Conservation (phyloP, 2,113 vertebrate genomes). For the Aspidoscelis tigris region DNA sequence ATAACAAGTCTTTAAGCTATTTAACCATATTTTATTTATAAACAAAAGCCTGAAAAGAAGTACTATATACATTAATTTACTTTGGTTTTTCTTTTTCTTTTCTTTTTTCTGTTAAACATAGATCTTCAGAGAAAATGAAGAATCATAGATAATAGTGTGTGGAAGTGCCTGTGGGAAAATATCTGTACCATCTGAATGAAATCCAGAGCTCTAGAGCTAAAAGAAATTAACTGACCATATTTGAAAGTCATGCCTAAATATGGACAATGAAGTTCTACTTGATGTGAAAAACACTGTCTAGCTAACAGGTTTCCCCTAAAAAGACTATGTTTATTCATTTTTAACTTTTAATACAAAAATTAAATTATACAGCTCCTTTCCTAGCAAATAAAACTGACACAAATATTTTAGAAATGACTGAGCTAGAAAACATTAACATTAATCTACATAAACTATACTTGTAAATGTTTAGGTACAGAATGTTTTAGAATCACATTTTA, state of each 20-base stretch:
- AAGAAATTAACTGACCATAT: background rate
- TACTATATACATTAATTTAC: background rate
- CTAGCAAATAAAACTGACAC: background rate
- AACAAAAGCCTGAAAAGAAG: conserved; percentile 32
- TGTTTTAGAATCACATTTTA: conserved; percentile 33
- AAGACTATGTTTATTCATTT: conserved; percentile 47
- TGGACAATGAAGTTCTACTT: conserved; percentile 38
- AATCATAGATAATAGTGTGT: conserved; percentile 9
- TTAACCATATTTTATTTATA: background rate
- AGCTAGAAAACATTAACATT: conserved; percentile 17
- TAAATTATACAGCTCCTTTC: conserved; percentile 1
- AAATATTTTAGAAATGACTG: conserved; percentile 32
- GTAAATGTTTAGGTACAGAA: conserved; percentile 20
- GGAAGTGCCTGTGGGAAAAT: conserved; percentile 16
- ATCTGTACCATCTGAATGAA: background rate
- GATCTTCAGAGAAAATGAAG: conserved; percentile 17
- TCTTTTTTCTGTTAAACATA: conserved; percentile 25
- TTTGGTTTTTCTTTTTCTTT: conserved; percentile 4
- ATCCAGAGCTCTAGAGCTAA: conserved; percentile 14
- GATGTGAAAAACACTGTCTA: conserved; percentile 33
- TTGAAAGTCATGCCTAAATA: conserved; percentile 50
- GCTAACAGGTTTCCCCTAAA: conserved; percentile 39
- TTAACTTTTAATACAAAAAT: conserved; percentile 40
- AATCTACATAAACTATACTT: conserved; percentile 25
- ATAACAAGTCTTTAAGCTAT: background rate